phyloP scores from a whole-genome alignment of 2,888 invertebrate genomes.

The Lydus trimaculatus region DNA sequence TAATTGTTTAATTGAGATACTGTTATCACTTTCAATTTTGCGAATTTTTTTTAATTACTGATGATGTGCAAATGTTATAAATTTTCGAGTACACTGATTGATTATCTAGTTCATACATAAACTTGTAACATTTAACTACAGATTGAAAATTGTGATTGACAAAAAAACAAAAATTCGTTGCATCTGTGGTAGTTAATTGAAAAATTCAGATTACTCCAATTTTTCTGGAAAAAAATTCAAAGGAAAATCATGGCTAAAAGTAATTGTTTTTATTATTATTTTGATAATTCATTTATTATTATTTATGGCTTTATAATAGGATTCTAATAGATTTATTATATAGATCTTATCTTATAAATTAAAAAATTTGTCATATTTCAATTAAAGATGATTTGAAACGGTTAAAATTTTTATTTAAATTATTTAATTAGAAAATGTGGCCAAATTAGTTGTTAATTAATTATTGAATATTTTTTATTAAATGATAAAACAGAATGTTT shows the following conservation, averaged over 20 bases:
- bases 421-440: no score
- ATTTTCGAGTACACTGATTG: background rate
- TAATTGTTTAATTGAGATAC: background rate
- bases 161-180: no score
- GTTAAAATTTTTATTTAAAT: no score
- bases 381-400: no score
- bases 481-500: no score
- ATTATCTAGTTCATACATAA: background rate
- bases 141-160: background rate
- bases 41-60: background rate
- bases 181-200: no score
- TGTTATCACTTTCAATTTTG: background rate
- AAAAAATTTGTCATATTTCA: background rate
- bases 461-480: no score
- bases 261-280: background rate
- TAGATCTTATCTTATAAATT: background rate
- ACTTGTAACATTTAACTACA: background rate
- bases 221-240: background rate
- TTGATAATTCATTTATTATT: background rate
- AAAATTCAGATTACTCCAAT: no score
- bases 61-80: background rate
- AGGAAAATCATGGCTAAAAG: background rate
- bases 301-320: background rate
- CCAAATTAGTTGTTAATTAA: no score
- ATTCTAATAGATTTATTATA: background rate